Evolutionary conservation across 2,113 vertebrate species (phyloP).

Genomic region (Labeo rohita): DNA sequence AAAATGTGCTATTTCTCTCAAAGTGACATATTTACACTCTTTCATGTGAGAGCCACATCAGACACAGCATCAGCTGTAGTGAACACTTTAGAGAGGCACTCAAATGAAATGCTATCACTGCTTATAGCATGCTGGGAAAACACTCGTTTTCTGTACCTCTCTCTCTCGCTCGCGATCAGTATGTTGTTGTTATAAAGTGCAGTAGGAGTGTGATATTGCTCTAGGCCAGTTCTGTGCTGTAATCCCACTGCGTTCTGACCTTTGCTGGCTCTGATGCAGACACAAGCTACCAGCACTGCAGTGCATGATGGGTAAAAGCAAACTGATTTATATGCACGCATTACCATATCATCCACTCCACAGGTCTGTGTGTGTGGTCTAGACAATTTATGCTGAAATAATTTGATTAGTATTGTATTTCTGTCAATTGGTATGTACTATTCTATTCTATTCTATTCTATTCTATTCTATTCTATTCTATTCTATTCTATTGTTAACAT

Average conservation of each 20-base stretch:
- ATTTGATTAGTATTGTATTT: neutral
- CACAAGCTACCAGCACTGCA: neutral
- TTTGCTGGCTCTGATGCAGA: conserved; percentile 20
- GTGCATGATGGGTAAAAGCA: conserved; percentile 22
- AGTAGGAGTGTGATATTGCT: conserved; percentile 36
- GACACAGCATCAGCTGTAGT: conserved; percentile 8
- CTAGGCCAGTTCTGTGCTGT: conserved; percentile 33
- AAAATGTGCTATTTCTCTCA: conserved; percentile 5
- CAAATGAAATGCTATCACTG: conserved; percentile 39
- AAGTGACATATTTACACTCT: conserved; percentile 21
- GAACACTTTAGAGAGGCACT: conserved; percentile 28
- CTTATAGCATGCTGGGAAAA: conserved; percentile 12
- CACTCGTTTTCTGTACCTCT: neutral
- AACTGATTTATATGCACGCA: conserved; percentile 23
- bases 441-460: neutral
- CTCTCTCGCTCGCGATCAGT: conserved; percentile 1
- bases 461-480: neutral
- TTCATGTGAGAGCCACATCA: conserved; percentile 31
- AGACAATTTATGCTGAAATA: neutral
- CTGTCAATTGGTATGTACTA: neutral
- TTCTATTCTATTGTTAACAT: no score
- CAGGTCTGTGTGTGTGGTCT: conserved; percentile 25
- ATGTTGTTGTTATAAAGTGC: neutral
- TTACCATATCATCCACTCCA: conserved; percentile 54
- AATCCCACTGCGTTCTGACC: conserved; percentile 27